Percentiles rank a stretch among this genome's conserved stretches.
These are phyloP conservation scores for Holotrichia oblita DNA, from an alignment of 1,140 invertebrate species.

Conservation along the genomic window DNA sequence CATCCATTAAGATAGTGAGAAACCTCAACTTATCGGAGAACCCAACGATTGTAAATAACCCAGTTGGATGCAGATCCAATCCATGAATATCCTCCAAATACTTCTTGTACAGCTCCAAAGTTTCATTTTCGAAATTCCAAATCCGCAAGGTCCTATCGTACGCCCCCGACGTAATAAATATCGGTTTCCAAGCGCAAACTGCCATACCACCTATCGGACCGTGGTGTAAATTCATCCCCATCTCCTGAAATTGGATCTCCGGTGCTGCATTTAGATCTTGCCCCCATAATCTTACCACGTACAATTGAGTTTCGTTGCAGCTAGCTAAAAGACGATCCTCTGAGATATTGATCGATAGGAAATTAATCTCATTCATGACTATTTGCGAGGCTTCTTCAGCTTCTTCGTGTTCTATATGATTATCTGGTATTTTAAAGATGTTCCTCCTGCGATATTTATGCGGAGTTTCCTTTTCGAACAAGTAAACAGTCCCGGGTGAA, in stretches of 20 bases:
- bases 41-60: constrained; percentile 87
- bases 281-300: constrained; percentile 67
- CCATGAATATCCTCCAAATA: constrained; percentile 57
- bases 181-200: constrained; percentile 87
- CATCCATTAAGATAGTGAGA: constrained; percentile 87
- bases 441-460: constrained; percentile 69
- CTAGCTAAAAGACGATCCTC: constrained; percentile 69
- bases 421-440: constrained; percentile 66
- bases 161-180: constrained; percentile 85
- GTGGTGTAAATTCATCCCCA: constrained; percentile 82
- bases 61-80: constrained; percentile 78
- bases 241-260: constrained; percentile 62
- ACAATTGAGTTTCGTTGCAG: constrained; percentile 72
- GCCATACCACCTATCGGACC: constrained; percentile 80
- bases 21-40: constrained; percentile 89
- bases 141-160: constrained; percentile 83
- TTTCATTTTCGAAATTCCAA: constrained; percentile 88
- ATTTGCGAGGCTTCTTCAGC: constrained; percentile 44
- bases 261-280: constrained; percentile 58
- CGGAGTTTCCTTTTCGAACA: constrained; percentile 72
- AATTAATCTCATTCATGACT: constrained; percentile 61
- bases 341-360: constrained; percentile 66
- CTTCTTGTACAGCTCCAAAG: constrained; percentile 75
- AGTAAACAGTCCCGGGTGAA: constrained; percentile 67
- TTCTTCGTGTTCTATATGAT: constrained; percentile 55